Conservation (phyloP, 30 jellyfish, hydroid and myxozoan species). For the Clytia hemisphaerica region DNA sequence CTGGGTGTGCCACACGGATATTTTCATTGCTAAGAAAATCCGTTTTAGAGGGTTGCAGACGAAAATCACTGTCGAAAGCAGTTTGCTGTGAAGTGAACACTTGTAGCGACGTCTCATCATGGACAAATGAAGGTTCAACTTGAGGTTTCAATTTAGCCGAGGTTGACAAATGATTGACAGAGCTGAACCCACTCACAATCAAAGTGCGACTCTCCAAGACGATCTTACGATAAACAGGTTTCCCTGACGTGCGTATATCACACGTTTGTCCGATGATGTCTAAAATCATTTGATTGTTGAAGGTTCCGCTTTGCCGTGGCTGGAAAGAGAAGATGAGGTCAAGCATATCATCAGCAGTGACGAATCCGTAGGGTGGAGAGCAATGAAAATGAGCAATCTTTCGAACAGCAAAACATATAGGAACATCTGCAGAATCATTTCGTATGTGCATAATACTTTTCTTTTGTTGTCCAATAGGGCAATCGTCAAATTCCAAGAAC, state of each 20-base stretch:
- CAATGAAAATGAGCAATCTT: slow-evolving; percentile 73
- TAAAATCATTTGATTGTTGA: slow-evolving; percentile 35
- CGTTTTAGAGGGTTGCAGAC: slow-evolving; percentile 9
- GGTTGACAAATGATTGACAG: slow-evolving; percentile 36
- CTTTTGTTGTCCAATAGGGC: slow-evolving; percentile 53
- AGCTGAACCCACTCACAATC: slow-evolving; percentile 43
- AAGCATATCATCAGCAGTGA: slow-evolving; percentile 36
- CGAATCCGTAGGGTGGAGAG: slow-evolving; percentile 43
- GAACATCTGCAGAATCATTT: slow-evolving; percentile 57
- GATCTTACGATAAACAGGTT: slow-evolving; percentile 41
- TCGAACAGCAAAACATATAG: slow-evolving; percentile 43
- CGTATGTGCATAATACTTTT: slow-evolving; percentile 40
- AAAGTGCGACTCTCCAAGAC: slow-evolving; percentile 42
- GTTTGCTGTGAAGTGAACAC: slow-evolving; percentile 49
- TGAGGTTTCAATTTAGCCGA: slow-evolving; percentile 28
- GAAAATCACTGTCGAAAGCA: not conserved
- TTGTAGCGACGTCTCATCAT: slow-evolving; percentile 33
- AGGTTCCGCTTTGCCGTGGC: slow-evolving; percentile 80
- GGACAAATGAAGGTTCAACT: slow-evolving; percentile 1
- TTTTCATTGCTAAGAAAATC: no score
- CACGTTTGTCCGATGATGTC: slow-evolving; percentile 55
- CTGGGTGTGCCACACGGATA: slow-evolving; percentile 55
- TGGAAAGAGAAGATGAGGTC: slow-evolving; percentile 60
- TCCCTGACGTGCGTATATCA: slow-evolving; percentile 29
- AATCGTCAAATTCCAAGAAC: slow-evolving; percentile 45